A percentile compares a stretch with the other conserved stretches of the same genome.
phyloP scores from a whole-genome alignment of 2,888 invertebrate species.

The Calameuta filiformis region DNA sequence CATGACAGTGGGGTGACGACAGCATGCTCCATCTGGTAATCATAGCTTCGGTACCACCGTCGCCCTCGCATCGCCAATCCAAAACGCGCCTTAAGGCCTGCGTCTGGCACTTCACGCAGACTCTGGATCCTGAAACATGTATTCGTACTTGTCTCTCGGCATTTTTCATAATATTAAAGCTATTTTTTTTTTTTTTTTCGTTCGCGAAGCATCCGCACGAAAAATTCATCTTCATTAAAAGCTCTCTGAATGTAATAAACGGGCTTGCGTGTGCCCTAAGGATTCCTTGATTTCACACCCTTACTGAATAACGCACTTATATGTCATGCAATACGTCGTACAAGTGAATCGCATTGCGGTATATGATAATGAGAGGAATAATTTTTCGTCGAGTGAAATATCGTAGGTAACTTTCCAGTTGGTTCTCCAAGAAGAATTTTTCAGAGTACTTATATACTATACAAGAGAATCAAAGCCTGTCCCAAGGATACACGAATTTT shows the following conservation, averaged over 20 bases:
- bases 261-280: not conserved
- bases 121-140: constrained; percentile 73
- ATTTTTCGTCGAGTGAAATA: not conserved
- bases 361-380: constrained; percentile 1
- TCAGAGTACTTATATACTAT: not conserved
- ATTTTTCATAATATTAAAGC: not conserved
- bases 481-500: not conserved
- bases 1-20: constrained; percentile 88
- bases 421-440: not conserved
- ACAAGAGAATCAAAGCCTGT: not conserved
- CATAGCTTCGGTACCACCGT: constrained; percentile 71
- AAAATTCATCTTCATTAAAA: not conserved
- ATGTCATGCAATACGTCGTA: not conserved
- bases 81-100: constrained; percentile 81
- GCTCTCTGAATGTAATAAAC: not conserved
- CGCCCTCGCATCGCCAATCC: constrained; percentile 86
- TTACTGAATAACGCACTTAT: not conserved
- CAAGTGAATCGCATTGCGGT: not conserved
- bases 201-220: not conserved
- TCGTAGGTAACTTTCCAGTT: not conserved
- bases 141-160: not conserved
- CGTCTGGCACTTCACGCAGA: constrained; percentile 86
- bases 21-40: constrained; percentile 87
- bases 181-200: not conserved
- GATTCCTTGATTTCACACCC: not conserved